These are phyloP conservation scores for Dendrocopos noguchii DNA, from an alignment of 2,113 vertebrate species.

Conservation along the genomic window DNA sequence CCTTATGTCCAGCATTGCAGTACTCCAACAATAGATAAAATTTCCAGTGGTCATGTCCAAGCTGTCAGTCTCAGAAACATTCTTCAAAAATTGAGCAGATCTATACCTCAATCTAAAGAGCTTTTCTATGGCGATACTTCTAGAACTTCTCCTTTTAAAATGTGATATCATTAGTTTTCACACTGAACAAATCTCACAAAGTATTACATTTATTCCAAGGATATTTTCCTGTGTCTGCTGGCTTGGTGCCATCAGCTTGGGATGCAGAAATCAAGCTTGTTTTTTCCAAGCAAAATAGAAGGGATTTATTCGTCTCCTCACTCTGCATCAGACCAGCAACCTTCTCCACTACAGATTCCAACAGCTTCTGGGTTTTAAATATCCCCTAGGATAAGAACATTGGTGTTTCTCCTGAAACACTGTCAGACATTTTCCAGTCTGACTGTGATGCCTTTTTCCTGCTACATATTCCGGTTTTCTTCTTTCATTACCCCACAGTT, in stretches of 20 bases:
- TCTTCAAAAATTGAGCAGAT: not conserved
- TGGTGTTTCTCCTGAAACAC: not conserved
- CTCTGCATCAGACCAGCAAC: not conserved
- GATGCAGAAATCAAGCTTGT: not conserved
- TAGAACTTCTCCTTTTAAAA: not conserved
- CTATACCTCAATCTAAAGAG: not conserved
- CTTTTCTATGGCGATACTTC: not conserved
- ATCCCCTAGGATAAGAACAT: not conserved
- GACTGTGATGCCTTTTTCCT: not conserved
- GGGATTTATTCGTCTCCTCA: not conserved
- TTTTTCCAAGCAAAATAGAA: not conserved
- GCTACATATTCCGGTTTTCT: not conserved
- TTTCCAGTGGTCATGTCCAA: not conserved
- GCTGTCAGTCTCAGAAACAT: not conserved
- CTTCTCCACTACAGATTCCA: not conserved
- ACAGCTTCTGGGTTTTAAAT: not conserved
- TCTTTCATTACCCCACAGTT: not conserved
- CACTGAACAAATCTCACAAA: not conserved
- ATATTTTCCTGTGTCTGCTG: not conserved
- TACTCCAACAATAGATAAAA: not conserved
- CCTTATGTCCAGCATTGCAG: not conserved
- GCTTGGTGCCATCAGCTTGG: not conserved
- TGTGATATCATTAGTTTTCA: not conserved
- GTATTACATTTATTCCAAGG: not conserved
- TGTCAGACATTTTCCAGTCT: not conserved